These are phyloP conservation scores for Drosophila dives DNA, from an alignment of 2,888 invertebrate genomes.

Conservation along the genomic window DNA sequence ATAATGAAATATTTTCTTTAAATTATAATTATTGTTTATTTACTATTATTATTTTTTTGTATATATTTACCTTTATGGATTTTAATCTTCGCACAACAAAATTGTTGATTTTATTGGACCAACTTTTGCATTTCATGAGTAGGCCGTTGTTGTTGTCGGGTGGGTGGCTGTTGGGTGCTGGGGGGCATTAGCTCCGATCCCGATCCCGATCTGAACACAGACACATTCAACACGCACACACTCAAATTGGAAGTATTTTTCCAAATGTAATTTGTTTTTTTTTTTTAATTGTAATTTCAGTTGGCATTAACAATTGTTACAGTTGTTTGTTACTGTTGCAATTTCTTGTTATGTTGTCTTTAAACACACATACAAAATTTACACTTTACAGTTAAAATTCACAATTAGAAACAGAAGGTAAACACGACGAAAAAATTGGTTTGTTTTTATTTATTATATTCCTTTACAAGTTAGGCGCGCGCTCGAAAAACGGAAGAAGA, in stretches of 20 bases:
- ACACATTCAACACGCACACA: slow-evolving; percentile 19
- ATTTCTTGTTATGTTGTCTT: slow-evolving; percentile 22
- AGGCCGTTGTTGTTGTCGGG: slow-evolving; percentile 62
- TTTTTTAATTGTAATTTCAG: slow-evolving; percentile 1
- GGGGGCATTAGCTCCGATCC: slow-evolving; percentile 27
- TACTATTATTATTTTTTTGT: background rate
- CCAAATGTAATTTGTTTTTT: slow-evolving; percentile 27
- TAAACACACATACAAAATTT: slow-evolving; percentile 10
- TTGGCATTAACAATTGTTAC: slow-evolving; percentile 21
- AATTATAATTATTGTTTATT: background rate
- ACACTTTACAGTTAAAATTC: slow-evolving; percentile 44
- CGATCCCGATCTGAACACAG: slow-evolving; percentile 39
- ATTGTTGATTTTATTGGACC: slow-evolving; percentile 85
- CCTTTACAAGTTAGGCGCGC: slow-evolving; percentile 56
- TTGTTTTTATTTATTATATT: slow-evolving; percentile 25
- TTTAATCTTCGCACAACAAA: slow-evolving; percentile 84
- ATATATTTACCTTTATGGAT: slow-evolving; percentile 83
- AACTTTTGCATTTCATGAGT: slow-evolving; percentile 85
- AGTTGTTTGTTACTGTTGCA: slow-evolving; percentile 21
- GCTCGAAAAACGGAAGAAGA: slow-evolving; percentile 10
- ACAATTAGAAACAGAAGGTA: slow-evolving; percentile 30
- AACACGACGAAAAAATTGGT: slow-evolving; percentile 26
- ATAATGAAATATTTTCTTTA: background rate
- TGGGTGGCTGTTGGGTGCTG: slow-evolving; percentile 27
- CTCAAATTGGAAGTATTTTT: slow-evolving; percentile 5